These are phyloP conservation scores for Caenorhabditis inopinata DNA, from an alignment of 1,140 invertebrate species.

Conservation along the genomic window DNA sequence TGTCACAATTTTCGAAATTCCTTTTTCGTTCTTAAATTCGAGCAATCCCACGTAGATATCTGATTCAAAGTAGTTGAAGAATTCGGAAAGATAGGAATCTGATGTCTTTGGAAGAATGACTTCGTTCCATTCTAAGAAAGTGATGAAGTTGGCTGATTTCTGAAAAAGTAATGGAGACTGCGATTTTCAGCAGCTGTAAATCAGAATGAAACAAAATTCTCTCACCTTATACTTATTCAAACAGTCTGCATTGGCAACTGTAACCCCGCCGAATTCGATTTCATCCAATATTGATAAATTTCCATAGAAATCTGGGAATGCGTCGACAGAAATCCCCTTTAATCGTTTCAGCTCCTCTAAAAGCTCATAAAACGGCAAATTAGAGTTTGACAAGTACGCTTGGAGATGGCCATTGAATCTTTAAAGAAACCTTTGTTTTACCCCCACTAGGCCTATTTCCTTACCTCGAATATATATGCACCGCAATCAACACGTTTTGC, in stretches of 20 bases:
- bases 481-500: background rate
- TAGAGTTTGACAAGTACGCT: background rate
- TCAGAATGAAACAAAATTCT: too few relatives aligned
- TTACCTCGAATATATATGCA: constrained; percentile 2
- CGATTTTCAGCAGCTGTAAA: too few relatives aligned
- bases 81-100: background rate
- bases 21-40: background rate
- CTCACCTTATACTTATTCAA: background rate
- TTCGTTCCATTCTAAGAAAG: background rate
- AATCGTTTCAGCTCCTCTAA: background rate
- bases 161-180: too few relatives aligned
- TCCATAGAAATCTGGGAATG: background rate
- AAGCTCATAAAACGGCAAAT: background rate
- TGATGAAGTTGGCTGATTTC: constrained; percentile 8
- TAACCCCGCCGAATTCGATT: background rate
- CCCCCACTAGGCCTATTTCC: too few relatives aligned
- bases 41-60: background rate
- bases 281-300: background rate
- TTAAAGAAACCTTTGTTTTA: background rate
- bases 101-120: background rate
- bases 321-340: background rate
- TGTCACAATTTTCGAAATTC: background rate
- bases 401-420: constrained; percentile 20
- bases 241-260: background rate
- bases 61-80: background rate